Evolutionary conservation across 2,113 vertebrate genomes (phyloP).

Genomic region (Urocitellus parryii): DNA sequence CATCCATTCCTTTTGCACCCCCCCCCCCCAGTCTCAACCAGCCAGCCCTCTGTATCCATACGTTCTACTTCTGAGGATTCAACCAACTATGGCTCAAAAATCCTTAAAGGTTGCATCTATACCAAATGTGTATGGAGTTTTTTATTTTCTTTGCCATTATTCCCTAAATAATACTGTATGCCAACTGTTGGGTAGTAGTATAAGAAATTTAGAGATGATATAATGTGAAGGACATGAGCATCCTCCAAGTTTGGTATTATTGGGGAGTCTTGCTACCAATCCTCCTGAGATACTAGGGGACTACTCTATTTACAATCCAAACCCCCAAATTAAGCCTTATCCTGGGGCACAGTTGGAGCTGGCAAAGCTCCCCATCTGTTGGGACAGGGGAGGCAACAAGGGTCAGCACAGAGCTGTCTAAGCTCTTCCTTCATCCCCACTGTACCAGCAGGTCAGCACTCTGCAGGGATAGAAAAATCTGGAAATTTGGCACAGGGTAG

Average conservation of each 20-base stretch:
- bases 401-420: not conserved
- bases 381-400: not conserved
- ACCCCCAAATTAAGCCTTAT: not conserved
- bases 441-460: not conserved
- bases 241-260: not conserved
- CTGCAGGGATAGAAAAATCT: not conserved
- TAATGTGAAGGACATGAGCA: not conserved
- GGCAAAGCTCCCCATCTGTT: not conserved
- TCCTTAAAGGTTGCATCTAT: not conserved
- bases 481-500: not conserved
- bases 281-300: not conserved
- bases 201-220: not conserved
- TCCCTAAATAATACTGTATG: not conserved
- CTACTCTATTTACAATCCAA: not conserved
- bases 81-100: not conserved
- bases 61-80: too few species aligned
- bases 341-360: not conserved
- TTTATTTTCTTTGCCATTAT: not conserved
- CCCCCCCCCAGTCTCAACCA: too few species aligned
- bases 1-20: not conserved
- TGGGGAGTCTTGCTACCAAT: not conserved
- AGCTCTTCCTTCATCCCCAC: fast-evolving
- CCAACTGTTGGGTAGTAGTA: not conserved
- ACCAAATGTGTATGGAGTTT: not conserved
- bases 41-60: not conserved